Conservation (phyloP, 2,797 vertebrate species). For the Fringilla coelebs region DNA sequence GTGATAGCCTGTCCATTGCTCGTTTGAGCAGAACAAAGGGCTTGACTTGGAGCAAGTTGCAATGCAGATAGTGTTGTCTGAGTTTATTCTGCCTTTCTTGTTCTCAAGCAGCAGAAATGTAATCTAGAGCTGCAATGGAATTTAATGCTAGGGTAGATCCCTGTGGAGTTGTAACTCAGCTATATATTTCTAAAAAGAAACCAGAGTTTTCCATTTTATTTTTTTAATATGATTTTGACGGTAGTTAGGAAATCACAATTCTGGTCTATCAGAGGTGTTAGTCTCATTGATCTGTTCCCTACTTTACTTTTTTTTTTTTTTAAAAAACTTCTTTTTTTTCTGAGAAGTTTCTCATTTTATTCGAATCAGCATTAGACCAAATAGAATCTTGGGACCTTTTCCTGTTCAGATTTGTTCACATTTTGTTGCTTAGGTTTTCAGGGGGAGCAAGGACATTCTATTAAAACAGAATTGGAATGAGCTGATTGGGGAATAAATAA, state of each 20-base stretch:
- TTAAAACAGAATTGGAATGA: neutral
- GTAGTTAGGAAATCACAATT: neutral
- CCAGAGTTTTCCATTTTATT: neutral
- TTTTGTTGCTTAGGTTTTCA: neutral
- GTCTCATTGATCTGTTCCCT: neutral
- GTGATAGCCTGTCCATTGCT: constrained; percentile 49
- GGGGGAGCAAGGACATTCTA: neutral
- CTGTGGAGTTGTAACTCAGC: neutral
- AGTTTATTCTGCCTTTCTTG: neutral
- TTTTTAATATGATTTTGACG: neutral
- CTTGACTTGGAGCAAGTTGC: constrained; percentile 30
- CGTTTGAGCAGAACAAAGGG: constrained; percentile 46
- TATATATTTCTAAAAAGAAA: neutral
- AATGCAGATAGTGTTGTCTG: neutral
- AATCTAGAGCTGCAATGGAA: neutral
- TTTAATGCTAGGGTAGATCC: neutral
- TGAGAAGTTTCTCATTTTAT: neutral
- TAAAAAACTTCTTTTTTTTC: neutral
- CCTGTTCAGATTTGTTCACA: neutral
- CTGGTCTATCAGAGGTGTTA: neutral
- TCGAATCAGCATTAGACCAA: neutral
- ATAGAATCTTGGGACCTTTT: neutral
- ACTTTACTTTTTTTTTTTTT: neutral
- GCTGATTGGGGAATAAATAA: neutral
- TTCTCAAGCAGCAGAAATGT: constrained; percentile 11